These are phyloP conservation scores for Petrocephalus microphthalmus DNA, from an alignment of 2,113 vertebrate species.

Conservation along the genomic window DNA sequence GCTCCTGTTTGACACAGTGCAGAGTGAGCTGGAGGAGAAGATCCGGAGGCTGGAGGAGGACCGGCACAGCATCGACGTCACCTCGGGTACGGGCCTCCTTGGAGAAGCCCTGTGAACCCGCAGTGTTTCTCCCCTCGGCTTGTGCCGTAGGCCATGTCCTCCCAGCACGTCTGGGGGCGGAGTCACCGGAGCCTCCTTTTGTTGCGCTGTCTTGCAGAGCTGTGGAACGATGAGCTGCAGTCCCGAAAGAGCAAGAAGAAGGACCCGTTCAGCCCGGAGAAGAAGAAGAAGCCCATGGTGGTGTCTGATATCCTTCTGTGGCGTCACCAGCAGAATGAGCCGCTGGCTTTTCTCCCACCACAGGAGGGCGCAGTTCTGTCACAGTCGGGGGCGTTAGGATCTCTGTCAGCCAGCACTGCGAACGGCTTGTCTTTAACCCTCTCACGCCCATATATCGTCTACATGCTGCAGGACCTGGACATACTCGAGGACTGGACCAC, in stretches of 20 bases:
- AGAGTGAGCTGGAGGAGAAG: slow-evolving; percentile 84
- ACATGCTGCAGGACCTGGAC: slow-evolving; percentile 86
- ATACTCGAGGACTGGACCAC: slow-evolving; percentile 89
- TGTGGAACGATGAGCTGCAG: slow-evolving; percentile 85
- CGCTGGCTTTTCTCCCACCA: not conserved
- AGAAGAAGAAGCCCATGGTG: slow-evolving; percentile 80
- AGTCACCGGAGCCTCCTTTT: not conserved
- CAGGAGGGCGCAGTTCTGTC: not conserved
- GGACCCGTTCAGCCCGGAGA: slow-evolving; percentile 84
- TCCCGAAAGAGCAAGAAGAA: slow-evolving; percentile 79
- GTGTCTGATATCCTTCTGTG: slow-evolving; percentile 83
- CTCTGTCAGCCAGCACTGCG: not conserved
- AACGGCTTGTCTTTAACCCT: slow-evolving; percentile 55
- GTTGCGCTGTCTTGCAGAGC: slow-evolving; percentile 50
- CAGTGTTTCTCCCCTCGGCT: not conserved
- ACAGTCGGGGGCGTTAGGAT: not conserved
- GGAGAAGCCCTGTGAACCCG: not conserved
- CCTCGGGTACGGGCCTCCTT: slow-evolving; percentile 64
- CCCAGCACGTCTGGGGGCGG: not conserved
- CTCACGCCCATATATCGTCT: slow-evolving; percentile 82
- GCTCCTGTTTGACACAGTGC: slow-evolving; percentile 78
- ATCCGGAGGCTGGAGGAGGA: slow-evolving; percentile 83
- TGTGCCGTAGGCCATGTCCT: not conserved
- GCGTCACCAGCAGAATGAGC: not conserved
- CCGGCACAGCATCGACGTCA: slow-evolving; percentile 83